phyloP scores from a whole-genome alignment of 2,888 invertebrate genomes.

The Strigamia crassipes region DNA sequence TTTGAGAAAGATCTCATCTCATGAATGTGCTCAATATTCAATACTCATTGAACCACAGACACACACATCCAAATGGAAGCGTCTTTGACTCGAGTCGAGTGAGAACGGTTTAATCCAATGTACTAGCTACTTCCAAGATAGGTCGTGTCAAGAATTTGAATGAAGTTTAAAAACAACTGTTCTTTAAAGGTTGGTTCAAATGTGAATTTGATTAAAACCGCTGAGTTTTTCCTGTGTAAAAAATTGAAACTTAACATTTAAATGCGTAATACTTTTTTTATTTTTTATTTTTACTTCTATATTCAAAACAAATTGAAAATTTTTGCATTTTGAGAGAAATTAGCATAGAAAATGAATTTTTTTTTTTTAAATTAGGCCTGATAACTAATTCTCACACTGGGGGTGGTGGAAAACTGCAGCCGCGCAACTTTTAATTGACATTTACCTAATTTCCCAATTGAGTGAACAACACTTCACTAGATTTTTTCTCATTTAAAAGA shows the following conservation, averaged over 20 bases:
- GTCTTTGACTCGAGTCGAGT: slow-evolving; percentile 2
- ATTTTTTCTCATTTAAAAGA: background rate
- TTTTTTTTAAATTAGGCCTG: background rate
- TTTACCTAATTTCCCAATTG: slow-evolving; percentile 25
- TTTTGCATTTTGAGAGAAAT: background rate
- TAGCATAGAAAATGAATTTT: background rate
- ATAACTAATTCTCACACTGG: background rate
- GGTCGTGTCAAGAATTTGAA: background rate
- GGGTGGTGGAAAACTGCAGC: background rate
- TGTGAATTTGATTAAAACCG: slow-evolving; percentile 14
- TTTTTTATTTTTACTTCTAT: background rate
- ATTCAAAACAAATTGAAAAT: too few relatives aligned
- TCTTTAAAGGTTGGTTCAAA: slow-evolving; percentile 10
- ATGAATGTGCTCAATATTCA: background rate
- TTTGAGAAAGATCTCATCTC: slow-evolving; percentile 7
- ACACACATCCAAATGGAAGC: background rate
- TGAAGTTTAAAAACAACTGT: background rate
- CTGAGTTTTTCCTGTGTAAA: background rate
- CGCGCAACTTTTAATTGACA: slow-evolving; percentile 15
- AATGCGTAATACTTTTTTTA: background rate
- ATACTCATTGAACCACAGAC: slow-evolving; percentile 9
- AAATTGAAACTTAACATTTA: background rate
- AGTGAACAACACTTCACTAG: slow-evolving; percentile 1
- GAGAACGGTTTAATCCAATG: slow-evolving; percentile 2
- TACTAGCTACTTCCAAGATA: background rate